These are phyloP conservation scores for Dasyornis broadbenti DNA, from an alignment of 2,113 vertebrate species.

Conservation along the genomic window DNA sequence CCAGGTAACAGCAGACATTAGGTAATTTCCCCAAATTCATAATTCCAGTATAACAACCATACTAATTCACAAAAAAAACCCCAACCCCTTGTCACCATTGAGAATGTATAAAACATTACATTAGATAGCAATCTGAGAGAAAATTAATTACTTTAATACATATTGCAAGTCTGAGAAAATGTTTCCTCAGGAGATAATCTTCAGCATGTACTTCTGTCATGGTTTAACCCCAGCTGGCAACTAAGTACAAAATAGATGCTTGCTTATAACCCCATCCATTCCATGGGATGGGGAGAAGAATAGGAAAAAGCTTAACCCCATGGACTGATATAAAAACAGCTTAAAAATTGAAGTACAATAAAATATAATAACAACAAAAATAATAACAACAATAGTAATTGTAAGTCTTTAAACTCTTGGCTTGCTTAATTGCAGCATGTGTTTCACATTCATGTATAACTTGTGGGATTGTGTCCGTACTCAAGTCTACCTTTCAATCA, in stretches of 20 bases:
- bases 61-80: not conserved
- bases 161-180: not conserved
- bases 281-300: not conserved
- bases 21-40: not conserved
- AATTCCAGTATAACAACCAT: not conserved
- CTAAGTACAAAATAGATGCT: not conserved
- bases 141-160: not conserved
- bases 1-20: not conserved
- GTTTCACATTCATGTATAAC: not conserved
- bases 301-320: not conserved
- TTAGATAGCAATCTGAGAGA: not conserved
- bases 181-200: not conserved
- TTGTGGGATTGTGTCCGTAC: not conserved
- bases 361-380: not conserved
- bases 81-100: not conserved
- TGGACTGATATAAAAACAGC: not conserved
- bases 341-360: not conserved
- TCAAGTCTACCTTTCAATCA: not conserved
- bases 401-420: not conserved
- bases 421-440: rapidly evolving
- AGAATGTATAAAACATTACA: not conserved
- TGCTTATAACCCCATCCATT: not conserved
- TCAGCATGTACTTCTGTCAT: not conserved
- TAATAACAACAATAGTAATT: not conserved
- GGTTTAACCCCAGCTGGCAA: not conserved